Evolutionary conservation across 2,113 vertebrate genomes (phyloP), one percentile per base, ranked within the genome.

Genomic region (Syngnathus scovelli): DNA sequence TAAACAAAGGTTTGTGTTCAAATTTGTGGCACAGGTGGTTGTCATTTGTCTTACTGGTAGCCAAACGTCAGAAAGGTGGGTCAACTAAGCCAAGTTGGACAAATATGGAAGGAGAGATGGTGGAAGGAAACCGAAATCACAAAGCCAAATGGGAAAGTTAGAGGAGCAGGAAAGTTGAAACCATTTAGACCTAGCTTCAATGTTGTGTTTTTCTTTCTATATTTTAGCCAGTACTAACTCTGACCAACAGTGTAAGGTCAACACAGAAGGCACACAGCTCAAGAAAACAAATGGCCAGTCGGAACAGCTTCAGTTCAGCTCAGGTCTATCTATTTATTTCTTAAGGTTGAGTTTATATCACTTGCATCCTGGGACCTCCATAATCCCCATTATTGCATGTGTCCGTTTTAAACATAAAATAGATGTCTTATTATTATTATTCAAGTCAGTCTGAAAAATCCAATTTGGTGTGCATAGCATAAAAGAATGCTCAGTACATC

Each of bases 401-500:
- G 5, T 16, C 7, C 13, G 18, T 36, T 16, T 58, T 58, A 55
- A 5, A 52, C 10, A 4, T 10, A 23, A 58, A 58, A 33, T 27
- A 27, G 9, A 56, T 33, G 21, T 21, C 13, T 39, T 15, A 4
- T 44, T 44, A 4, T 43, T 43, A 5, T 43, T 43, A 21, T 41
- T 58, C 15, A 58, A 27, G 13, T 0, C 13, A 44, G 52, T 33
- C 37, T 55, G 21, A 51, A 48, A 48, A 4, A 60, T 21, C 46
- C 54, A 49, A 54, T 74, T 33, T 9, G 13, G 62, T 44, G 33
- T 48, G 54, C 65, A 54, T 49, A 48, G 1, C 9, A 44, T 21
- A 37, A 63, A 3, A 65, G 69, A 61, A 76, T 51, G 67, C 56
- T 69, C 55, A 33, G 58, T 11, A 21, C 15, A 13, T 23, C 44